Base-by-base conservation (phyloP, 2,113 vertebrate species). In the Rhombomys opimus region DNA sequence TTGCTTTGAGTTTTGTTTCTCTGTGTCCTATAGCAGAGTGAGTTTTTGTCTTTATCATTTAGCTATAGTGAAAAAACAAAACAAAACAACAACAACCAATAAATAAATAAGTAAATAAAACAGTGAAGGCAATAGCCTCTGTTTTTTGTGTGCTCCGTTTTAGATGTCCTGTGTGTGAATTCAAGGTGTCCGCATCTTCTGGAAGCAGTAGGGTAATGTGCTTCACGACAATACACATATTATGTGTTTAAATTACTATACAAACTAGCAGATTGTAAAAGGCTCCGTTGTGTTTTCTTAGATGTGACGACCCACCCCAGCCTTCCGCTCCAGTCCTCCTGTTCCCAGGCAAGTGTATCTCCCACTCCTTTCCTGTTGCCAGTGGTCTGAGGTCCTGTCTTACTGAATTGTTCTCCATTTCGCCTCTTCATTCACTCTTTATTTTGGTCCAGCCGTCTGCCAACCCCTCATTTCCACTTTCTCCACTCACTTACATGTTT, bases 281-380 rank as follows among this genome's bases (percentile, higher is more conserved):
- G 22, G 7, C 7, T 63, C 10, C 13, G 14, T 65, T 1, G 15
- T 61, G 13, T 65, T 32, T 85, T 25, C 38, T 50, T 65, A 32
- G 61, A 12, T 67, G 30, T 67, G 27, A 14, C 23, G 46, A 46
- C 3, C 7, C 1, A 30, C 32, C 11, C 3, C 38, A 41, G 4
- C 1, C 11, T 0, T 38, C 20, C 35, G 17, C 22, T 14, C 11
- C 0, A 14, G 2, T 27, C 23, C 23, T 41, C 81, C 38, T 30
- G 2, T 15, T 41, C 14, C 23, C 27, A 41, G 5, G 7, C 41
- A 41, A 46, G 25, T 65, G 13, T 27, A 20, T 0, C 8, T 30
- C 7, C 14, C 30, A 18, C 22, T 10, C 15, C 3, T 41, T 63
- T 30, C 23, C 59, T 67, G 41, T 20, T 32, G 50, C 25, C 38